A percentile compares a stretch with the other conserved stretches of the same genome.
Evolutionary conservation across 2,888 invertebrate genomes (phyloP).

Genomic region (Stratiomys singularior): DNA sequence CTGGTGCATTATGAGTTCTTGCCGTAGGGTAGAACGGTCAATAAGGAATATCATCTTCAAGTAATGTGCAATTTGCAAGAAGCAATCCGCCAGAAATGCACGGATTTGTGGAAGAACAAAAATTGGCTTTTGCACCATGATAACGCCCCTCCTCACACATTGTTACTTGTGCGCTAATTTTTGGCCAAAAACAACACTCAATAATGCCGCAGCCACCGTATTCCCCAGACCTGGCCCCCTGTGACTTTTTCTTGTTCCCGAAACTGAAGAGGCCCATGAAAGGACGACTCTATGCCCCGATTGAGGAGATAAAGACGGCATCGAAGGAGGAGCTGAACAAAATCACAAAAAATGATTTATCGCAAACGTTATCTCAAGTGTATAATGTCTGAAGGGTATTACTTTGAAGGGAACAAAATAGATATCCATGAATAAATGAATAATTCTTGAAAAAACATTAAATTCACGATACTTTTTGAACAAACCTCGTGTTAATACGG

Average conservation of each 20-base stretch:
- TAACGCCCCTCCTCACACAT: slow-evolving; percentile 26
- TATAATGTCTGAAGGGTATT: neutral
- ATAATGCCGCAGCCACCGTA: slow-evolving; percentile 1
- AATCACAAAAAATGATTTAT: slow-evolving; percentile 16
- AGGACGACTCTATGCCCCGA: neutral
- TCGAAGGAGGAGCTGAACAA: slow-evolving; percentile 17
- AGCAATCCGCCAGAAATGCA: slow-evolving; percentile 33
- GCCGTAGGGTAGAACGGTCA: slow-evolving; percentile 13
- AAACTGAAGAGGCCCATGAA: slow-evolving; percentile 26
- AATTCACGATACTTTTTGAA: slow-evolving; percentile 19
- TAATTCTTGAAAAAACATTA: slow-evolving; percentile 18
- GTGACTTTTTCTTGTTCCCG: slow-evolving; percentile 10
- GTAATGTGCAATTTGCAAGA: slow-evolving; percentile 28
- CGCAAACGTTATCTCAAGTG: neutral
- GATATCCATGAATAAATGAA: slow-evolving; percentile 26
- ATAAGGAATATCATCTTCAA: slow-evolving; percentile 12
- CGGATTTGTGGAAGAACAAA: slow-evolving; percentile 34
- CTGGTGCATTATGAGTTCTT: slow-evolving; percentile 13
- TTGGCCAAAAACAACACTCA: neutral
- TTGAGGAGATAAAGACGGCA: neutral
- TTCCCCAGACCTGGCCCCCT: slow-evolving; percentile 20
- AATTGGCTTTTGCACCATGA: slow-evolving; percentile 37
- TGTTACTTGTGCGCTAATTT: slow-evolving; percentile 19
- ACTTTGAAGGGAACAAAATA: slow-evolving; percentile 11
- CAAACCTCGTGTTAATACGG: neutral